Percentiles rank a stretch among this genome's conserved stretches.
Evolutionary conservation across 2,113 vertebrate species (phyloP).

Genomic region (Turnix velox): DNA sequence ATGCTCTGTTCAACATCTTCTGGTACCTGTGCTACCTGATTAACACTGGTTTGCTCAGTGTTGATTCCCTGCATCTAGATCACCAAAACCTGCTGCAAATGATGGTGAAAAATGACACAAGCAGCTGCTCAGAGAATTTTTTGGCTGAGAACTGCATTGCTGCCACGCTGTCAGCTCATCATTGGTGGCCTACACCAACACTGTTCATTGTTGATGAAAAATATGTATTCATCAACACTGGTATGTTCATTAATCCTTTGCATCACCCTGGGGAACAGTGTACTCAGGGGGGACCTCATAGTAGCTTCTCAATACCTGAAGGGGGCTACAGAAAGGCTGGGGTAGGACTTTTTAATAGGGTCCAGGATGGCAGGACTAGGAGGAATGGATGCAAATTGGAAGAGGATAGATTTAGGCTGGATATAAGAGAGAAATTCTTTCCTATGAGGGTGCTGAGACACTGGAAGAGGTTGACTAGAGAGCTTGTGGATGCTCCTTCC

Average conservation of each 20-base stretch:
- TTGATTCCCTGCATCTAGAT: background rate
- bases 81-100: background rate
- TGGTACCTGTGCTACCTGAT: background rate
- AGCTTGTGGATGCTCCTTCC: no score
- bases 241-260: background rate
- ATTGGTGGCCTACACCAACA: background rate
- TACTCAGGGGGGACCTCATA: no score
- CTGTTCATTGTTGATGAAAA: background rate
- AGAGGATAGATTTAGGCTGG: no score
- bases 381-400: no score
- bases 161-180: background rate
- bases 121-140: background rate
- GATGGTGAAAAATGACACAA: background rate
- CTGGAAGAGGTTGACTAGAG: no score
- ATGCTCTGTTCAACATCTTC: background rate
- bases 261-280: no score
- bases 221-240: background rate
- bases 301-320: no score
- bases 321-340: no score
- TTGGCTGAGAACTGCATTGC: background rate
- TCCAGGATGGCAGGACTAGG: no score
- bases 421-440: no score
- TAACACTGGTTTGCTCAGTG: background rate
- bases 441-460: no score
- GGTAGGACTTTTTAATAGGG: no score